Base-by-base conservation (phyloP, 2,113 vertebrate genomes). In the Thryonomys swinderianus region DNA sequence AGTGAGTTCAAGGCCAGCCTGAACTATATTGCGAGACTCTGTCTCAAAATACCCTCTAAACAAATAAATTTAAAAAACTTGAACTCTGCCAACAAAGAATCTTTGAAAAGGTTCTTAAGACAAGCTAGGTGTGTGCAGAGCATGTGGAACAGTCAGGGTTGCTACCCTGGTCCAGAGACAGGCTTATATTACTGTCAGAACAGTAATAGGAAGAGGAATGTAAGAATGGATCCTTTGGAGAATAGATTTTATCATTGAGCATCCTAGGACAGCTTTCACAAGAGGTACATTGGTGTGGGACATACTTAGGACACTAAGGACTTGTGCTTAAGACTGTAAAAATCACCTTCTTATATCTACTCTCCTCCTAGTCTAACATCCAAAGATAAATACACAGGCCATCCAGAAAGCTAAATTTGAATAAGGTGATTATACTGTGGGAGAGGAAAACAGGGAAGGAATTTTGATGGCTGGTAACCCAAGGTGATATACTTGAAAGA, bases 281-380 rank as follows among this genome's bases (percentile, higher is more conserved):
- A 2, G 1, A 83, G 76, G 20, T 84, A 74, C 32, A 69, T 51
- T 40, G 37, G 66, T 82, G 94, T 73, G 32, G n/a, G 84, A 96
- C 2, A 71, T 48, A 92, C 23, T 45, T 48, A 95, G 66, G 30
- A 85, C 32, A 94, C 2, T 11, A 71, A 20, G 53, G 30, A 45
- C 37, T 74, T 66, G 30, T 83, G 66, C 3, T 94, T 88, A 92
- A 69, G 45, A 80, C 62, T 89, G 61, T 95, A 94, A 89, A 97
- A 86, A 83, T 73, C 76, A 76, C 79, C 5, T 42, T 73, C 23
- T 91, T 89, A 18, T n/a, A 94, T 42, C 34, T 55, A 74, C 25
- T 80, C 37, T 27, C 27, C 66, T 23, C 27, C 66, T 30, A 42
- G 78, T 83, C 4, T 53, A 94, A 88, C 18, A 86, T 71, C 92